Conservation (phyloP, 2,888 invertebrate species). For the Galerucella pusilla region DNA sequence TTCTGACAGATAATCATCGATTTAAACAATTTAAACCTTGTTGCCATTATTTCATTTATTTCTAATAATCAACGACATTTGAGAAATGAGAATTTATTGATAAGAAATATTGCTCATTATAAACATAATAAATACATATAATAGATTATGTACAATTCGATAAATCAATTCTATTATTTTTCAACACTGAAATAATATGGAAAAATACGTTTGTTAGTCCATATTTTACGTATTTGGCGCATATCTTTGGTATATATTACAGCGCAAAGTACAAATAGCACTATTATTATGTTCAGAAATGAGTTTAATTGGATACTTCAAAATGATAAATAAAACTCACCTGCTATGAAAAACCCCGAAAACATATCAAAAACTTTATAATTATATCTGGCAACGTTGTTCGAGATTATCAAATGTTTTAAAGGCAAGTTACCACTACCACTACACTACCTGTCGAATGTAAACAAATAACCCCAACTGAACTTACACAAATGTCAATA, state of each 20-base stretch:
- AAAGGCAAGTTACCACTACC: conserved; percentile 29
- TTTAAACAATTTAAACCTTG: conserved; percentile 31
- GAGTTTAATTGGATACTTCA: too few species aligned
- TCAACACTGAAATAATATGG: too few species aligned
- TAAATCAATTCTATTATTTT: too few species aligned
- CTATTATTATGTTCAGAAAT: too few species aligned
- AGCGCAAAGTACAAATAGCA: too few species aligned
- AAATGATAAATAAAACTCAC: background rate
- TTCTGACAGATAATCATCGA: conserved; percentile 45
- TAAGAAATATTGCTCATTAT: too few species aligned
- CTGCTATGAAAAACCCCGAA: conserved; percentile 1
- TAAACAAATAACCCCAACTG: conserved; percentile 30
- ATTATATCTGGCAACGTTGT: conserved; percentile 13
- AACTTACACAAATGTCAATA: conserved; percentile 25
- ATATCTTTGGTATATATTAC: too few species aligned
- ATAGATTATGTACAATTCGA: too few species aligned
- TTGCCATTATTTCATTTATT: conserved; percentile 19
- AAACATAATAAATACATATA: too few species aligned
- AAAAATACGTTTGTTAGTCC: too few species aligned
- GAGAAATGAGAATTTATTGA: background rate
- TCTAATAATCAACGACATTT: background rate
- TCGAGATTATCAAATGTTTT: conserved; percentile 24
- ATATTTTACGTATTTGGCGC: too few species aligned
- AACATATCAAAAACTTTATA: background rate
- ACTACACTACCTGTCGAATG: conserved; percentile 29